These are phyloP conservation scores for Ceratitis capitata DNA, from an alignment of 1,140 invertebrate species.

Conservation along the genomic window DNA sequence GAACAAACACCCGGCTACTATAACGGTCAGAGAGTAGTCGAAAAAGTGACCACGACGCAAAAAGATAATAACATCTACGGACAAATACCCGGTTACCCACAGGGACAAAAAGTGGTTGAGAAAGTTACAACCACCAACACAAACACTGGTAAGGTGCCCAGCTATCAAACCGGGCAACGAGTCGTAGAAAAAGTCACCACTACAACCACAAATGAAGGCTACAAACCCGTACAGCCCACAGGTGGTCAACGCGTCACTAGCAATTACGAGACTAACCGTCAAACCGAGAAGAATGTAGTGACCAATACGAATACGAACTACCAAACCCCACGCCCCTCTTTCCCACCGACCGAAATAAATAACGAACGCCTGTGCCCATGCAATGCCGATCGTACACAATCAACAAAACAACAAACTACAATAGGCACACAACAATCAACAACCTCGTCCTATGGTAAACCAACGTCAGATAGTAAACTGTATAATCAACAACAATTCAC, in stretches of 20 bases:
- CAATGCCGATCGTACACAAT: constrained; percentile 58
- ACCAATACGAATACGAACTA: constrained; percentile 23
- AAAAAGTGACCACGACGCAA: constrained; percentile 30
- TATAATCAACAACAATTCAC: constrained; percentile 43
- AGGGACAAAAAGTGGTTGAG: constrained; percentile 36
- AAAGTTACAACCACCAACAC: constrained; percentile 31
- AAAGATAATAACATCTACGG: neutral
- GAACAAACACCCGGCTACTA: constrained; percentile 8
- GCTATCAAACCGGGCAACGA: neutral
- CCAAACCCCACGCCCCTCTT: constrained; percentile 58
- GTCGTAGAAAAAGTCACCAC: constrained; percentile 38
- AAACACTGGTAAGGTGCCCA: neutral
- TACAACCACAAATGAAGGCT: neutral
- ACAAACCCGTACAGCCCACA: neutral
- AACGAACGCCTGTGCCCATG: constrained; percentile 57
- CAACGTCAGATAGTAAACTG: constrained; percentile 47
- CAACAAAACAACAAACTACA: constrained; percentile 55
- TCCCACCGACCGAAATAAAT: constrained; percentile 52
- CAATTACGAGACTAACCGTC: neutral
- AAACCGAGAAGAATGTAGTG: neutral
- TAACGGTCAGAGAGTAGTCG: neutral
- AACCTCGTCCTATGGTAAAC: constrained; percentile 59
- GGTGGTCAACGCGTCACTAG: neutral
- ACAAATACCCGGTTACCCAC: neutral
- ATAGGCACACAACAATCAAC: constrained; percentile 42